These are phyloP conservation scores for Enteromius trimaculatus DNA, from an alignment of 2,797 vertebrate genomes.

Conservation along the genomic window DNA sequence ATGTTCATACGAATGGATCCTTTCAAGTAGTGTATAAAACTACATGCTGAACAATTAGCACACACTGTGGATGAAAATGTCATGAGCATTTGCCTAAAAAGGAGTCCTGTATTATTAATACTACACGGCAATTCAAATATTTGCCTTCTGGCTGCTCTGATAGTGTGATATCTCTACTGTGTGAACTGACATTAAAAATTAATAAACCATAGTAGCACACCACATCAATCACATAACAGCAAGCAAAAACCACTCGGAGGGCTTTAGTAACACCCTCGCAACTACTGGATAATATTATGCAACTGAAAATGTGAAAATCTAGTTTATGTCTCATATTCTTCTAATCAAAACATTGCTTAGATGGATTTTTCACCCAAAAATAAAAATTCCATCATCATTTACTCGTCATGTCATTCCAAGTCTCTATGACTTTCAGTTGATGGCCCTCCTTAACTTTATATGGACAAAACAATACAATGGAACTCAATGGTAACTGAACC, in stretches of 20 bases:
- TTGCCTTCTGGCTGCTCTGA: conserved; percentile 2
- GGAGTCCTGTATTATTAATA: conserved; percentile 3
- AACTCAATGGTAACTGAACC: not conserved
- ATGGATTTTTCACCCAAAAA: not conserved
- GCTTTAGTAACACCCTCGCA: not conserved
- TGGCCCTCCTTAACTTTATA: not conserved
- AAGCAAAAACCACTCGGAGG: not conserved
- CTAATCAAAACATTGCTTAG: not conserved
- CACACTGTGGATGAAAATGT: not conserved
- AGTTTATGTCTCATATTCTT: not conserved
- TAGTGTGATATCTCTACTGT: not conserved
- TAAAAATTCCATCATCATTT: not conserved
- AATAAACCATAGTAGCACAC: not conserved
- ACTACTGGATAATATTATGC: not conserved
- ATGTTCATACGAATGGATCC: not conserved
- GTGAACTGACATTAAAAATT: not conserved
- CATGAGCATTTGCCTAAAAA: not conserved
- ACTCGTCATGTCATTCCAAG: not conserved
- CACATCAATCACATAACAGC: not conserved
- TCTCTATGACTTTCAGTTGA: not conserved
- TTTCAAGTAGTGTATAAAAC: not conserved
- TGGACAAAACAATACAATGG: not conserved
- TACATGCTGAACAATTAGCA: not conserved
- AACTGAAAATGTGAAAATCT: not conserved
- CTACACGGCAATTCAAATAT: conserved; percentile 31